Evolutionary conservation across 2,113 vertebrate genomes (phyloP).

Genomic region (Aptenodytes patagonicus): DNA sequence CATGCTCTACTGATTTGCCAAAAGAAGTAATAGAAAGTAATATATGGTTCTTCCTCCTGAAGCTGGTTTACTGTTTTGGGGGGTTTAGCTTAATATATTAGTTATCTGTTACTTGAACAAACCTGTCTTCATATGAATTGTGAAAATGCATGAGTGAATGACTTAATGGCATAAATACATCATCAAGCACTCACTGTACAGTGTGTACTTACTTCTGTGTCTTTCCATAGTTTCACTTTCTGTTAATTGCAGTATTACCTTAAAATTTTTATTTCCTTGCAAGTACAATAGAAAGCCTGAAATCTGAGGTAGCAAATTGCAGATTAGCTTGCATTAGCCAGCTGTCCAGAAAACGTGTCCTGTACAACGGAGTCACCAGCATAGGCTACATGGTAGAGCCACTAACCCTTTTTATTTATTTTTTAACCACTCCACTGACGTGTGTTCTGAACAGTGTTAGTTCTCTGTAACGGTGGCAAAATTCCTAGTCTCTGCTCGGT

Average conservation of each 20-base stretch:
- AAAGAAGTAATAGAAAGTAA: constrained; percentile 41
- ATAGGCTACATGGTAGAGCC: background rate
- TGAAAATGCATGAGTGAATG: constrained; percentile 52
- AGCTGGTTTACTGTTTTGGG: background rate
- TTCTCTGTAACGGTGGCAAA: background rate
- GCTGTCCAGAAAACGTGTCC: background rate
- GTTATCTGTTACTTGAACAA: constrained; percentile 29
- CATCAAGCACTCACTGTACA: background rate
- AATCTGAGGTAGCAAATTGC: background rate
- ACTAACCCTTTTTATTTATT: background rate
- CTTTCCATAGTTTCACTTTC: background rate
- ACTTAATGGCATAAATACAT: constrained; percentile 48
- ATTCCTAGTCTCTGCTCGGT: background rate
- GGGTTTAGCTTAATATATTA: constrained; percentile 15
- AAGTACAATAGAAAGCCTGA: background rate
- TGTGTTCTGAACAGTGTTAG: background rate
- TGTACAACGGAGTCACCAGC: background rate
- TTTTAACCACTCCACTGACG: background rate
- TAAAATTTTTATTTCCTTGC: background rate
- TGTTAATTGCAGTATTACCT: background rate
- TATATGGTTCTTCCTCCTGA: constrained; percentile 27
- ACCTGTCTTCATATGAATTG: background rate
- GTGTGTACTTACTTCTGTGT: background rate
- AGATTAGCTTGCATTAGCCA: background rate
- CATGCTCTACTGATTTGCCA: background rate